Base-by-base conservation (phyloP, 1,140 invertebrate genomes). In the Zaprionus taronus region DNA sequence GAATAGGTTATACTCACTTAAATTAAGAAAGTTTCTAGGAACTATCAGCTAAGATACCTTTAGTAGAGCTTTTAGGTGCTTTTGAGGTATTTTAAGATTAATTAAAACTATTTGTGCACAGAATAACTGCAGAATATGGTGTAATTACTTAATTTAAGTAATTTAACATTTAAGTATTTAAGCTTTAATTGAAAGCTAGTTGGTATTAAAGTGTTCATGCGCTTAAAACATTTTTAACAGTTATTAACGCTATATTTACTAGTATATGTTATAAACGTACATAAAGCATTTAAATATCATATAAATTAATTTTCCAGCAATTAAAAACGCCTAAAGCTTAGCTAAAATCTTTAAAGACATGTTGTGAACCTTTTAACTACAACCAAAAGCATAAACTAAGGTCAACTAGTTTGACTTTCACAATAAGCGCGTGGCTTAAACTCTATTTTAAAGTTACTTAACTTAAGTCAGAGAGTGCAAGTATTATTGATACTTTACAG, bases 371-470 rank as follows among this genome's bases (percentile, higher is more conserved):
- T 9, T 47, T 47, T 47, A 47, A 17, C n/a, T n/a, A 47, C 15
- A 47, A n/a, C n/a, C 41, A 47, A 47, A 47, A n/a, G 12, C 9
- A 26, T 56, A 28, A 28, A 28, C 26, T 56, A 56, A 56, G 26
- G 53, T 56, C 53, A 56, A 56, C 22, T 28, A 56, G 24, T 47
- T 47, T 47, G 41, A 47, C 41, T 17, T 47, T 47, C 41, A 17
- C 41, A 47, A 47, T n/a, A n/a, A n/a, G n/a, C n/a, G 41, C 6
- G 41, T n/a, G 9, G 41, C n/a, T 47, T 47, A 17, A 47, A 47
- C 41, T 20, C 7, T 20, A 2, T 44, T 47, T 47, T 17, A 31
- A 11, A 31, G 31, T 31, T 31, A 31, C 31, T n/a, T 17, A 17
- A 47, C 41, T 4, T 15, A 47, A 47, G 41, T 47, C 41, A 9